phyloP scores from a whole-genome alignment of 37 sponge, comb jelly and placozoan genomes.

The Dysidea cf. avara region DNA sequence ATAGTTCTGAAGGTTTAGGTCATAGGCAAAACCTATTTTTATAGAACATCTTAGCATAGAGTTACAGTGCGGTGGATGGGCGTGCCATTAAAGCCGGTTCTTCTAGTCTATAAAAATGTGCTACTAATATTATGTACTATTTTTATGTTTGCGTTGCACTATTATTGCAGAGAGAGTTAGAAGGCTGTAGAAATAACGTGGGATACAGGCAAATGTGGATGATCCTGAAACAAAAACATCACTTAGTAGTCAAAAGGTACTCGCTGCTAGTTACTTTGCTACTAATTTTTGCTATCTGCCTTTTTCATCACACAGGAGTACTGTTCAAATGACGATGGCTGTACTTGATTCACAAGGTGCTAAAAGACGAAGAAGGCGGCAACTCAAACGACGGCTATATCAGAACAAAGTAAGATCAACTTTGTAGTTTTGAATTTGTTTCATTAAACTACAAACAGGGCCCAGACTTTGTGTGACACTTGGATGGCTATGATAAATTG shows the following conservation, averaged over 20 bases:
- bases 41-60: no score
- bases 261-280: not conserved
- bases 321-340: slow-evolving; percentile 14
- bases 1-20: no score
- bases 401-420: slow-evolving; percentile 19
- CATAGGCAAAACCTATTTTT: no score
- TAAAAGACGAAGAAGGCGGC: not conserved
- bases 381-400: slow-evolving; percentile 20
- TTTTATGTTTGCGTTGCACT: no score
- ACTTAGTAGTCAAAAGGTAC: not conserved
- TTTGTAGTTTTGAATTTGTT: not conserved
- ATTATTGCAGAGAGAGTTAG: no score
- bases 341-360: slow-evolving; percentile 22
- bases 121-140: no score
- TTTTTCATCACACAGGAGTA: slow-evolving; percentile 24
- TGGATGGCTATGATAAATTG: slow-evolving; percentile 27
- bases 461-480: slow-evolving; percentile 15
- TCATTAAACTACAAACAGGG: not conserved
- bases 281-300: not conserved
- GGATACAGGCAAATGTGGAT: slow-evolving; percentile 16
- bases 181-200: no score
- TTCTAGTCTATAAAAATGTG: no score
- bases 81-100: no score
- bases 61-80: no score
- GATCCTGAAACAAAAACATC: not conserved